Percentiles rank a stretch among this genome's conserved stretches.
These are phyloP conservation scores for Mythimna loreyi DNA, from an alignment of 2,888 invertebrate species.

Conservation along the genomic window DNA sequence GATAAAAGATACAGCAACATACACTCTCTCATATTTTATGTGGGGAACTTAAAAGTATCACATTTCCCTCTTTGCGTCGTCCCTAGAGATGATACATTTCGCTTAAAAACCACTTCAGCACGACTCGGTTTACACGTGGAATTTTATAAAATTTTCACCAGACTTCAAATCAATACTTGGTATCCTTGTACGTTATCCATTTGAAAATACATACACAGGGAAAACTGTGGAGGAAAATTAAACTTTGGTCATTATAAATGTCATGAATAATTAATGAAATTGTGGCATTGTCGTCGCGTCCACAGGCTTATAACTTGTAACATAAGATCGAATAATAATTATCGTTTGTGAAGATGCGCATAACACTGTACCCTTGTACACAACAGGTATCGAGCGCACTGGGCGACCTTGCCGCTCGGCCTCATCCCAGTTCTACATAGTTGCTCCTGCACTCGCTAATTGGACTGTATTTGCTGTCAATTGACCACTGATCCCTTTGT, in stretches of 20 bases:
- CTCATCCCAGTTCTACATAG: conserved; percentile 70
- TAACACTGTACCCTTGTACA: conserved; percentile 54
- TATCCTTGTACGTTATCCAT: background rate
- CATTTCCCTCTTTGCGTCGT: conserved; percentile 1
- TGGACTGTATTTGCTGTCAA: conserved; percentile 63
- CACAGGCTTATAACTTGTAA: conserved; percentile 43
- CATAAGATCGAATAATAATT: conserved; percentile 43
- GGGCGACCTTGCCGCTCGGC: conserved; percentile 78
- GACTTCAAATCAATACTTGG: conserved; percentile 15
- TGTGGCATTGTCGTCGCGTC: conserved; percentile 4
- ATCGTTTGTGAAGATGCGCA: conserved; percentile 53
- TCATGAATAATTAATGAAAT: conserved; percentile 37
- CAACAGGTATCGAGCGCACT: conserved; percentile 67
- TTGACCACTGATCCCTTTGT: conserved; percentile 53
- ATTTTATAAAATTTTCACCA: conserved; percentile 3
- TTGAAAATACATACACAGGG: background rate
- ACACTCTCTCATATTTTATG: conserved; percentile 6
- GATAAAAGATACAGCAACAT: background rate
- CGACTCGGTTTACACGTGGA: conserved; percentile 2
- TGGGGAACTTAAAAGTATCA: conserved; percentile 14
- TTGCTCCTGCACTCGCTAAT: conserved; percentile 62
- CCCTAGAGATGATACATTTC: conserved; percentile 5
- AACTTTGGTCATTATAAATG: background rate
- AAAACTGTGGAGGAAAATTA: background rate
- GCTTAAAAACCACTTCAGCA: background rate